A percentile compares a stretch with the other conserved stretches of the same genome.
Conservation (phyloP, 2,888 invertebrate genomes). For the Seladonia tumulorum region DNA sequence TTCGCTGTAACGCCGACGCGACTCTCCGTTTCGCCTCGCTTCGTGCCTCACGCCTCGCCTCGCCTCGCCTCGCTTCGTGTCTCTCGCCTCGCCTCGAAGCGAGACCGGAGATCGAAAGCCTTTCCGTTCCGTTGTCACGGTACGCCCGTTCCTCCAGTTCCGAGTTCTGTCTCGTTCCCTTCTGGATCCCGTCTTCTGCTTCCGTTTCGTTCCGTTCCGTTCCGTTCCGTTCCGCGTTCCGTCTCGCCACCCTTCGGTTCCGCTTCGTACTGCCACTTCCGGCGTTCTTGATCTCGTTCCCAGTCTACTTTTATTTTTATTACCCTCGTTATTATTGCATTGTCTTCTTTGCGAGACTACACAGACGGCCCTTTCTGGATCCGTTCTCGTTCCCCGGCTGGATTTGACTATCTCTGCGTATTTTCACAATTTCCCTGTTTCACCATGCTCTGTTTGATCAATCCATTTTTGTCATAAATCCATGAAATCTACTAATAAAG, state of each 20-base stretch:
- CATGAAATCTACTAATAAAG: no score
- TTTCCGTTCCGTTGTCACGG: constrained; percentile 8
- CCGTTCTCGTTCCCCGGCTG: background rate
- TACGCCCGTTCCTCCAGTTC: background rate
- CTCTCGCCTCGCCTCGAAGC: background rate
- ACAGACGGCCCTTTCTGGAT: background rate
- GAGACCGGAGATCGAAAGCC: background rate
- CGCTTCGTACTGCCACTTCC: background rate
- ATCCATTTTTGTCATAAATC: no score
- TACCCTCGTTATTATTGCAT: background rate
- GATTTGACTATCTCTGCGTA: background rate
- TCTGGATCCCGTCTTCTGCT: background rate
- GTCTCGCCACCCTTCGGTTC: background rate
- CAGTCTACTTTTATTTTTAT: background rate
- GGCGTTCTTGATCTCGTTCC: background rate
- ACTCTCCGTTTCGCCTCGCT: background rate
- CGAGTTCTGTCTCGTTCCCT: background rate
- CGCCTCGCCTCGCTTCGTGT: background rate
- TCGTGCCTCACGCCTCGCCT: background rate
- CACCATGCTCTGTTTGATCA: no score
- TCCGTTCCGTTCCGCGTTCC: background rate
- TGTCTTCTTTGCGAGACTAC: background rate
- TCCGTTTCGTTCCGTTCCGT: background rate
- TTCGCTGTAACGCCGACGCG: background rate
- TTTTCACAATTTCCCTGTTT: background rate